A percentile compares a stretch with the other conserved stretches of the same genome.
Conservation (phyloP, 2,888 invertebrate species). For the Calephelis perditalis region DNA sequence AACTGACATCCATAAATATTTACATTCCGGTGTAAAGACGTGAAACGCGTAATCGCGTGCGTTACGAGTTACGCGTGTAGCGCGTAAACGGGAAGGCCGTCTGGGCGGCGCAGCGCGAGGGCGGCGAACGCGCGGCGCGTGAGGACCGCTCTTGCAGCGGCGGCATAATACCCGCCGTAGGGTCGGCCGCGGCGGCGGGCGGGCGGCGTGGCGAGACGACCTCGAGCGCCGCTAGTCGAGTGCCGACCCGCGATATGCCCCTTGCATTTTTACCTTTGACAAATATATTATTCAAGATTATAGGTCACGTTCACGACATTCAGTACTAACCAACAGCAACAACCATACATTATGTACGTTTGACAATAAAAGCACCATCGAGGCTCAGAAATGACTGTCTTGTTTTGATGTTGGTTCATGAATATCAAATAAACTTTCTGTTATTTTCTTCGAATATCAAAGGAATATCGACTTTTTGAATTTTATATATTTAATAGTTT, state of each 20-base stretch:
- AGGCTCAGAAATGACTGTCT: too few relatives aligned
- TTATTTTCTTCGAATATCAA: too few relatives aligned
- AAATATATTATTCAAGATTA: constrained; percentile 49
- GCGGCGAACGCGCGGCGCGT: constrained; percentile 54
- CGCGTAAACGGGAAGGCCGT: constrained; percentile 37
- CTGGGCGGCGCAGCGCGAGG: constrained; percentile 44
- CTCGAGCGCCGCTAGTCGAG: constrained; percentile 27
- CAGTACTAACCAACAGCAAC: background rate
- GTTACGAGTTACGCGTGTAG: constrained; percentile 49
- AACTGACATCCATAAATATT: constrained; percentile 78
- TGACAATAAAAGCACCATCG: background rate
- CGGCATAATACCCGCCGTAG: constrained; percentile 59
- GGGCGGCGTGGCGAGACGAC: constrained; percentile 22
- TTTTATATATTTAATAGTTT: too few relatives aligned
- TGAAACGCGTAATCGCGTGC: constrained; percentile 59
- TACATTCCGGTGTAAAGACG: constrained; percentile 69
- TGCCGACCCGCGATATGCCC: constrained; percentile 38
- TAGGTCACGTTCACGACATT: constrained; percentile 39
- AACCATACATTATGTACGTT: background rate
- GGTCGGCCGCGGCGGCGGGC: constrained; percentile 30
- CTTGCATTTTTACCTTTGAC: constrained; percentile 46
- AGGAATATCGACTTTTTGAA: too few relatives aligned
- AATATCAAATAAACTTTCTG: too few relatives aligned
- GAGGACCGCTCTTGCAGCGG: constrained; percentile 56
- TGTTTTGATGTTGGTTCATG: too few relatives aligned